Evolutionary conservation across 2,797 vertebrate species (phyloP).

Genomic region (Gymnoscopelus braueri): DNA sequence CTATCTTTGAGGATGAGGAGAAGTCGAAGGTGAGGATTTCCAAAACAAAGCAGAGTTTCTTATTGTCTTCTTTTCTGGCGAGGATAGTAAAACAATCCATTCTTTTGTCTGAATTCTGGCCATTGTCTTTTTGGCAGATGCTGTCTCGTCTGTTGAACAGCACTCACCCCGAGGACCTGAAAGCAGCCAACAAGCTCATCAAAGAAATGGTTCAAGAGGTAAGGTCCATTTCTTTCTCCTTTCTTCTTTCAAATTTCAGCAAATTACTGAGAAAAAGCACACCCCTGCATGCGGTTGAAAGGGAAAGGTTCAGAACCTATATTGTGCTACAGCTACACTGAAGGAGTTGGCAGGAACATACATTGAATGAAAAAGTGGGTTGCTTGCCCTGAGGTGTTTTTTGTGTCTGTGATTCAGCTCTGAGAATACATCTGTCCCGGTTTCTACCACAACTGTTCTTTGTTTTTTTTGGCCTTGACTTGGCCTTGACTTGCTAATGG

Average conservation of each 20-base stretch:
- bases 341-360: constrained; percentile 5
- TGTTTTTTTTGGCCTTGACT: too few species aligned
- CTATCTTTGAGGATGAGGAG: constrained; percentile 97
- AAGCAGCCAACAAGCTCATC: constrained; percentile 97
- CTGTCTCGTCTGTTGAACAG: constrained; percentile 95
- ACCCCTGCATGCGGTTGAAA: background rate
- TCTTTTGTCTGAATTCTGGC: background rate
- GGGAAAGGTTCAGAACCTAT: background rate
- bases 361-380: constrained; percentile 33
- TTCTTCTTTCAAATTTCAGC: background rate
- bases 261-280: background rate
- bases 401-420: constrained; percentile 39
- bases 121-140: constrained; percentile 77
- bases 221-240: constrained; percentile 18
- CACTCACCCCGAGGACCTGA: constrained; percentile 95
- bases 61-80: too few species aligned
- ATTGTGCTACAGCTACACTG: constrained; percentile 8
- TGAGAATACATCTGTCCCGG: constrained; percentile 21
- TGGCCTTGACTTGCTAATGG: background rate
- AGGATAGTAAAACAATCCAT: background rate
- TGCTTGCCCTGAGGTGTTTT: constrained; percentile 11
- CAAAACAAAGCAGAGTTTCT: background rate
- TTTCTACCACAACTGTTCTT: constrained; percentile 25
- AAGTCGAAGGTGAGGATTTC: constrained; percentile 92
- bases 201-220: constrained; percentile 99